These are phyloP conservation scores for Plagodis pulveraria DNA, from an alignment of 2,888 invertebrate species.

Conservation along the genomic window DNA sequence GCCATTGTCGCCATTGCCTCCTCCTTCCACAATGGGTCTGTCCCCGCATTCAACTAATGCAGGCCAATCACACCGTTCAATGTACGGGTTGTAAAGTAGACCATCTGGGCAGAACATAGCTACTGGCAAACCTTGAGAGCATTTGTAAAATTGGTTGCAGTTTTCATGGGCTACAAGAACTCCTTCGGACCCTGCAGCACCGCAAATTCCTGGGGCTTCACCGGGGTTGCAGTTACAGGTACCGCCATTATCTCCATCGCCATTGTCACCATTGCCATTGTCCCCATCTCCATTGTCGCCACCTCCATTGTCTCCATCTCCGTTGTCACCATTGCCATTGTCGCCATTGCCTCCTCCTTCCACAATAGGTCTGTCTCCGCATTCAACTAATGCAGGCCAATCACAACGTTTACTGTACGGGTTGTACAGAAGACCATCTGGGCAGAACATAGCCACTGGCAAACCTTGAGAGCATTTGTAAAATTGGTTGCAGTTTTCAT, in stretches of 20 bases:
- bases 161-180: constrained; percentile 38
- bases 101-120: constrained; percentile 21
- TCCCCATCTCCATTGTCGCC: not conserved
- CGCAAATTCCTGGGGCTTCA: constrained; percentile 29
- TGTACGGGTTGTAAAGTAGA: no score
- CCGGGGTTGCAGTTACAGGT: constrained; percentile 33
- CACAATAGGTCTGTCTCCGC: no score
- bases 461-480: constrained; percentile 36
- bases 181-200: constrained; percentile 24
- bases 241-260: not conserved
- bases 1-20: constrained; percentile 9
- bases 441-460: constrained; percentile 18
- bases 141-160: constrained; percentile 42
- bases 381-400: no score
- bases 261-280: not conserved
- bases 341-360: constrained; percentile 8
- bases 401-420: no score
- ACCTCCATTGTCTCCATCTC: not conserved
- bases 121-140: constrained; percentile 35
- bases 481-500: constrained; percentile 40
- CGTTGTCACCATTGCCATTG: constrained; percentile 4
- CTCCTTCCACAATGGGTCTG: constrained; percentile 19
- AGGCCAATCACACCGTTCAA: constrained; percentile 45
- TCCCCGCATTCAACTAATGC: constrained; percentile 36
- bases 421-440: no score